Percentiles rank a stretch among this genome's conserved stretches.
phyloP scores from a whole-genome alignment of 2,113 vertebrate species.

The Rhombomys opimus region DNA sequence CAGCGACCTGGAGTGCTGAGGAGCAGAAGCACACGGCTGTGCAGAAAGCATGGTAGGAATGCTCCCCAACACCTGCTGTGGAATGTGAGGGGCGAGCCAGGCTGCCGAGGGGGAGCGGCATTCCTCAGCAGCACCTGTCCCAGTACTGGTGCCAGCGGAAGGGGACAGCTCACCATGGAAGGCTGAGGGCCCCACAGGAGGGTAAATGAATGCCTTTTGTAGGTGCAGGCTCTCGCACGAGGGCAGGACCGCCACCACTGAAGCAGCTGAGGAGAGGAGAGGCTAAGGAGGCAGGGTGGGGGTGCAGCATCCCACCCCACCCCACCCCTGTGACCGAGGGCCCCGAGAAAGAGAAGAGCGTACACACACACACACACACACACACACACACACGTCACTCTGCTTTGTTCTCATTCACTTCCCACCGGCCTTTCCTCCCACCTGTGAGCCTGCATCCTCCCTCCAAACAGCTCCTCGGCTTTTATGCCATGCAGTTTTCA shows the following conservation, averaged over 20 bases:
- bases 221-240: background rate
- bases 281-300: background rate
- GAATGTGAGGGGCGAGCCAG: background rate
- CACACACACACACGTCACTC: background rate
- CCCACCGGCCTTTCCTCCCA: too few relatives aligned
- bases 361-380: too few relatives aligned
- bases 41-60: slow-evolving; percentile 7
- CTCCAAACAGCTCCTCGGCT: background rate
- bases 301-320: background rate
- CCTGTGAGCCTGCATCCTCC: background rate
- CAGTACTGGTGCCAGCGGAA: background rate
- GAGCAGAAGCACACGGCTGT: slow-evolving; percentile 6
- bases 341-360: too few relatives aligned
- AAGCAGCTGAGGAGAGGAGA: background rate
- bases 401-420: background rate
- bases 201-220: background rate
- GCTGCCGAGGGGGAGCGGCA: background rate
- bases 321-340: too few relatives aligned
- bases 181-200: background rate
- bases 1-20: slow-evolving; percentile 23
- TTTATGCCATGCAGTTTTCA: background rate
- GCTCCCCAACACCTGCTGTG: background rate
- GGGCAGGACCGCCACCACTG: background rate
- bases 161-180: background rate
- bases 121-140: background rate